phyloP scores from a whole-genome alignment of 1,140 invertebrate genomes.

The Trichomalopsis sarcophagae region DNA sequence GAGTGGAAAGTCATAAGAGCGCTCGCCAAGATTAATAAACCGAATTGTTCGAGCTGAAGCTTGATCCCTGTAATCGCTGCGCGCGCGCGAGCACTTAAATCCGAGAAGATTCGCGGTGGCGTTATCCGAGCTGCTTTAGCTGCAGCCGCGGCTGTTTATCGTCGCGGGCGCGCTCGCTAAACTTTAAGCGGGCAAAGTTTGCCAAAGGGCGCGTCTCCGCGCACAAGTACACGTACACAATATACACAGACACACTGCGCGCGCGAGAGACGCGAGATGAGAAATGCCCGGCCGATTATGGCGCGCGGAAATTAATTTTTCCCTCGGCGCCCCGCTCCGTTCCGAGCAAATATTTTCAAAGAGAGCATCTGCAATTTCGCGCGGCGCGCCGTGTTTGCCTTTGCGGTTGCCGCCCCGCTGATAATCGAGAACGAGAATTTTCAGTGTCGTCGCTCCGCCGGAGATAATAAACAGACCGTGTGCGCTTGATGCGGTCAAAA shows the following conservation, averaged over 20 bases:
- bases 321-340: neutral
- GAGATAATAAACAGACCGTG: too few relatives aligned
- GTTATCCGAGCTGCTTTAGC: constrained; percentile 9
- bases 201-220: neutral
- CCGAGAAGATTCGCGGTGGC: neutral
- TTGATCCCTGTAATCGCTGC: neutral
- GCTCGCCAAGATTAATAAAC: neutral
- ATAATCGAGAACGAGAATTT: neutral
- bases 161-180: neutral
- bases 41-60: neutral
- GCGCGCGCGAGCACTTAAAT: constrained; percentile 7
- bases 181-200: neutral
- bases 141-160: constrained; percentile 19
- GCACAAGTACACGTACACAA: too few relatives aligned
- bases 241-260: neutral
- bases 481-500: too few relatives aligned
- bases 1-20: too few relatives aligned
- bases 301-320: constrained; percentile 12
- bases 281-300: constrained; percentile 23
- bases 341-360: constrained; percentile 14
- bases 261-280: neutral
- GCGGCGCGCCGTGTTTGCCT: neutral
- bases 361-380: neutral
- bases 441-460: too few relatives aligned
- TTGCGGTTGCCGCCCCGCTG: neutral